Conservation (phyloP, 2,797 vertebrate genomes). For the Halcyon leucocephala region DNA sequence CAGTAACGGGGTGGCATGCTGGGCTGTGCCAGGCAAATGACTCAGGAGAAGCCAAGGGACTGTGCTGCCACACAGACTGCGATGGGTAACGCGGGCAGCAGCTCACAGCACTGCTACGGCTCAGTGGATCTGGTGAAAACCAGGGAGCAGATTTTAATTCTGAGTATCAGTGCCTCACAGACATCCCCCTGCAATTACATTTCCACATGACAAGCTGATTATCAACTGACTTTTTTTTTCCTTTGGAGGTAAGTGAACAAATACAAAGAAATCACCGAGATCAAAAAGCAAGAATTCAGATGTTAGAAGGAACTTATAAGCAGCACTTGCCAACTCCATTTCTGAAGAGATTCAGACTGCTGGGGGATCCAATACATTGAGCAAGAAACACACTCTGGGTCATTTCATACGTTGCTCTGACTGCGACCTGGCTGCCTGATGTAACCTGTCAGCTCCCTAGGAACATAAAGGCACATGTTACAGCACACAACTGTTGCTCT, state of each 20-base stretch:
- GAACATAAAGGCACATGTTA: accelerated
- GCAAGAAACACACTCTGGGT: background rate
- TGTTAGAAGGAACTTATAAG: background rate
- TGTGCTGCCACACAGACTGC: background rate
- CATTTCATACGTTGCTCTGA: background rate
- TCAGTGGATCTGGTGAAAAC: background rate
- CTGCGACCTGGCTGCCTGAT: background rate
- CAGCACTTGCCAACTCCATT: background rate
- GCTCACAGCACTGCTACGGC: background rate
- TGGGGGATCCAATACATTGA: background rate
- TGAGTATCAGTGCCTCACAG: background rate
- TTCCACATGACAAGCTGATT: background rate
- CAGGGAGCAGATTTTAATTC: background rate
- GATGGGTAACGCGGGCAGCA: background rate
- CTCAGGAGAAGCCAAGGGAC: background rate
- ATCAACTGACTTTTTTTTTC: background rate
- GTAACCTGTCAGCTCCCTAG: background rate
- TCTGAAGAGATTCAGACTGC: background rate
- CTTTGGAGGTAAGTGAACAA: background rate
- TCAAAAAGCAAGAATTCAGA: background rate
- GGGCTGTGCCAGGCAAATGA: background rate
- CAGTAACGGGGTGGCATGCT: background rate
- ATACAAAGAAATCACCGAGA: background rate
- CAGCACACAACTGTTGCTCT: background rate
- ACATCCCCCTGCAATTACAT: background rate